Evolutionary conservation across 30 jellyfish, hydroid and myxozoan genomes (phyloP).

Genomic region (Cassiopea andromeda): DNA sequence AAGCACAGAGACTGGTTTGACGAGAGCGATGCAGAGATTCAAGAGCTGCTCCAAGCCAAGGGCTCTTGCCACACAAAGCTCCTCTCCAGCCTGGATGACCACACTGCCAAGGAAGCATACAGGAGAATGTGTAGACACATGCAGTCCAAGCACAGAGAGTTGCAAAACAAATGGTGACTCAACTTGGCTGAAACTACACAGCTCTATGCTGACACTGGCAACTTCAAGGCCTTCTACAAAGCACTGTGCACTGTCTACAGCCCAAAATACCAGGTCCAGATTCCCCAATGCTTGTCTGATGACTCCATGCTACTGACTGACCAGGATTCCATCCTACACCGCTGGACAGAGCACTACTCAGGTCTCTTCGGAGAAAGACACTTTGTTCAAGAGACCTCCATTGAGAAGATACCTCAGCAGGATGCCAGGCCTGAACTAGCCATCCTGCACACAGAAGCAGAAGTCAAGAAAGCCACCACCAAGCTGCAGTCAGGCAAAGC

Average conservation of each 20-base stretch:
- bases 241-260: constrained; percentile 6
- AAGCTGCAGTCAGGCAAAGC: constrained; percentile 12
- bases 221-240: constrained; percentile 13
- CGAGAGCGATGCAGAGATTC: not conserved
- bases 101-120: not conserved
- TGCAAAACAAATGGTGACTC: constrained; percentile 3
- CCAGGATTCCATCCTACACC: not conserved
- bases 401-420: not conserved
- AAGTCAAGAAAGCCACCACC: not conserved
- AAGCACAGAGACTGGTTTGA: constrained; percentile 24
- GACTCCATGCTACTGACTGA: not conserved
- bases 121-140: not conserved
- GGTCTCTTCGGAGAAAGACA: constrained; percentile 12
- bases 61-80: constrained; percentile 1
- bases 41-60: constrained; percentile 2
- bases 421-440: not conserved
- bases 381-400: not conserved
- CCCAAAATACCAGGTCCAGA: constrained; percentile 24
- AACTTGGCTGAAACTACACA: constrained; percentile 6
- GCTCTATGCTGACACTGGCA: constrained; percentile 3
- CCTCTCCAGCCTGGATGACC: not conserved
- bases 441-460: not conserved
- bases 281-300: not conserved
- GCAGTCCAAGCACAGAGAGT: constrained; percentile 14
- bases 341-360: constrained; percentile 8